These are phyloP conservation scores for Unio delphinus DNA, from an alignment of 2,888 invertebrate genomes.

Conservation along the genomic window DNA sequence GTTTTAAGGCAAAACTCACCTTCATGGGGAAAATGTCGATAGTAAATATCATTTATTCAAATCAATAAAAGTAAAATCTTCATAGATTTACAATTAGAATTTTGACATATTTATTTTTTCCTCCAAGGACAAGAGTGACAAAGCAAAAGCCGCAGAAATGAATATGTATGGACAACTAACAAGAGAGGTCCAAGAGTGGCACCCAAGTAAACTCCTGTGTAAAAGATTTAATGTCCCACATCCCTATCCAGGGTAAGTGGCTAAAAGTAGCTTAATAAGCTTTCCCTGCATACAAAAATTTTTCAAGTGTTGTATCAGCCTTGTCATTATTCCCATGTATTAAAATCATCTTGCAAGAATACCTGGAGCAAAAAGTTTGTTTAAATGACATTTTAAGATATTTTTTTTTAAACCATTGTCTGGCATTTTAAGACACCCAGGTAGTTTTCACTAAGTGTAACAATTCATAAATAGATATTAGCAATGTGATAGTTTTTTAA, in stretches of 20 bases:
- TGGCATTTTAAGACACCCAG: too few species aligned
- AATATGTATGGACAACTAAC: conserved; percentile 87
- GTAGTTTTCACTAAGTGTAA: too few species aligned
- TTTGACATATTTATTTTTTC: conserved; percentile 9
- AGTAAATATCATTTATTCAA: conserved; percentile 6
- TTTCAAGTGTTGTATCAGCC: too few species aligned
- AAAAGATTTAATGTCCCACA: conserved; percentile 95
- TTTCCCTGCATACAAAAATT: too few species aligned
- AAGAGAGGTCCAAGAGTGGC: conserved; percentile 80
- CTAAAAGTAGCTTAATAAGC: not conserved
- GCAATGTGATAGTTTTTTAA: too few species aligned
- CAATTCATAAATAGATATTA: too few species aligned
- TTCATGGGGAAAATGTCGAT: not conserved
- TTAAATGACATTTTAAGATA: too few species aligned
- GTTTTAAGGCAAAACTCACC: too few species aligned
- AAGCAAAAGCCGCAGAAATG: conserved; percentile 80
- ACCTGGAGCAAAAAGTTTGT: too few species aligned
- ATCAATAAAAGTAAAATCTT: not conserved
- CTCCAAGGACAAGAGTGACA: conserved; percentile 73
- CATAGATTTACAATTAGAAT: not conserved
- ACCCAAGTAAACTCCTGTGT: conserved; percentile 86
- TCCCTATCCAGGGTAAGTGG: conserved; percentile 78
- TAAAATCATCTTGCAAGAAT: too few species aligned
- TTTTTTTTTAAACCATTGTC: too few species aligned
- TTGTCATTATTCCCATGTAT: too few species aligned